Base-by-base conservation (phyloP, 2,113 vertebrate genomes). In the Vulpes lagopus region DNA sequence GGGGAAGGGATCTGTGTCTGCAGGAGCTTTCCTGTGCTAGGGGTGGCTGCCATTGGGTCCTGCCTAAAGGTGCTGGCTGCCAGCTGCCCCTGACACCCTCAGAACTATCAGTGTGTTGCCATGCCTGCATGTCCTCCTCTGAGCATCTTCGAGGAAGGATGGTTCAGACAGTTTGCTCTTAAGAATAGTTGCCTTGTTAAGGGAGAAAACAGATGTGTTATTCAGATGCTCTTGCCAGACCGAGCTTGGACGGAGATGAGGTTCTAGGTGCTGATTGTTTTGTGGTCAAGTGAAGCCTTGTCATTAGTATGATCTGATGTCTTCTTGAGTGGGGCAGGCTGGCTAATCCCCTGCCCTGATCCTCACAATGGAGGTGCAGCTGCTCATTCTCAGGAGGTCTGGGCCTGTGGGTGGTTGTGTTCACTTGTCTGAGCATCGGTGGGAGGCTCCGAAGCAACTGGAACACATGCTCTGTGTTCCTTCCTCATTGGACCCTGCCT, bases 41-140 rank as follows among this genome's bases (percentile, higher is more conserved):
- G 20, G 32, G 49, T 19, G 67, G 25, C 35, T 11, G 8, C 30
- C 4, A 3, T 19, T 0, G 1, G 17, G 57, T 88, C 85, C 85
- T 84, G 53, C 62, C 71, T 53, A 53, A 53, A 84, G 57, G 17
- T 17, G 4, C 59, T 14, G 3, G 62, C 76, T 83, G 27, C 30
- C 1, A 0, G 0, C 19, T 27, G 35, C 60, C 9, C 1, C 10
- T 20, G 69, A 27, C 5, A 1, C 30, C 71, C 51, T 69, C 53
- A 55, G 38, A 73, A 25, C 10, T 60, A 38, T 16, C 2, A 0
- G 69, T 16, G 14, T 67, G 53, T 76, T 87, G 74, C 69, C 43
- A 3, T 82, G 76, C 60, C 64, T 20, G 0, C 2, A 0, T 73
- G 17, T 65, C 76, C 38, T 84, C 17, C 86, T 43, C 43, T 12